Evolutionary conservation across 2,113 vertebrate genomes (phyloP).

Genomic region (Erythrolamprus reginae): DNA sequence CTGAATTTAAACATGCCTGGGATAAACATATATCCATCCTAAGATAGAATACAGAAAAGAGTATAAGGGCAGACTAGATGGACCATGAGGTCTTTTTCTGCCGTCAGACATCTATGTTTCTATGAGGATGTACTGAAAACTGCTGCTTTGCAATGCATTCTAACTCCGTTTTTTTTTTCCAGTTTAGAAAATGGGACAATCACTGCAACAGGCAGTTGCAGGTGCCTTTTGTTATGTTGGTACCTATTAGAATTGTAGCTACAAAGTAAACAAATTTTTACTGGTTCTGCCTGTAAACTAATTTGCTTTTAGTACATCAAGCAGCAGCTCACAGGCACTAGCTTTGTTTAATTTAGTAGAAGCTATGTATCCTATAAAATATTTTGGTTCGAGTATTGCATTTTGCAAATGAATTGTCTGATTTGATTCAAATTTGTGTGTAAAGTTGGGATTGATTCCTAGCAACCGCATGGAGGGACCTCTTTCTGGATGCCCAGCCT

Average conservation of each 20-base stretch:
- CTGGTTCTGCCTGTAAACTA: neutral
- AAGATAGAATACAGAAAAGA: too few species aligned
- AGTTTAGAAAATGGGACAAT: neutral
- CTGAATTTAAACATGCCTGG: too few species aligned
- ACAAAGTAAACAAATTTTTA: conserved; percentile 6
- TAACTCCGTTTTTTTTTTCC: neutral
- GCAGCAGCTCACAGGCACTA: neutral
- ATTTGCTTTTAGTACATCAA: neutral
- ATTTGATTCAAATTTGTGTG: neutral
- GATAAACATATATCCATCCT: too few species aligned
- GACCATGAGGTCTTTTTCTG: too few species aligned
- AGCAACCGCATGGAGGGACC: neutral
- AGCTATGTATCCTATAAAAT: neutral
- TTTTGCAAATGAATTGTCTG: neutral
- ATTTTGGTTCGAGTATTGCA: neutral
- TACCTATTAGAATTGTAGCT: conserved; percentile 9
- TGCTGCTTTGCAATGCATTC: neutral
- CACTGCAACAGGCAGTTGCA: neutral
- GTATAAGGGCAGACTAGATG: too few species aligned
- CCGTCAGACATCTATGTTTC: too few species aligned
- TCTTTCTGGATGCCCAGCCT: neutral
- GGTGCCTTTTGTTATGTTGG: neutral
- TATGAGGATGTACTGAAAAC: neutral
- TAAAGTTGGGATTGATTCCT: neutral
- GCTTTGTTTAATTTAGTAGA: neutral